These are phyloP conservation scores for Loriculus beryllinus DNA, from an alignment of 2,797 vertebrate genomes.

Conservation along the genomic window DNA sequence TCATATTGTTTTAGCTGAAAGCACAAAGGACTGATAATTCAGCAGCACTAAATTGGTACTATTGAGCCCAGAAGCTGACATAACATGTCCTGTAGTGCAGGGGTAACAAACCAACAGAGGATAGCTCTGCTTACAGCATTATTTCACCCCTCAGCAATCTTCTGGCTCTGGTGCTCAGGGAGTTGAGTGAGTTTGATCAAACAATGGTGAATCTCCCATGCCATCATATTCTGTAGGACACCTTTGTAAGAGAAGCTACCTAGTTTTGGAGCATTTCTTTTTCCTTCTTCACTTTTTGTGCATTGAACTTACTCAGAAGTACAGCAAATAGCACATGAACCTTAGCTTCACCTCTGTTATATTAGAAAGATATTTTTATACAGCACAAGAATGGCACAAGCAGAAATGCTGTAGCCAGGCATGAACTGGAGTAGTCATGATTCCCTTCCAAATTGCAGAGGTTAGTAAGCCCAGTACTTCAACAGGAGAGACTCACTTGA, in stretches of 20 bases:
- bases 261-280: background rate
- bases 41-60: background rate
- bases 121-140: background rate
- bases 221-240: background rate
- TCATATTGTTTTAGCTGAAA: background rate
- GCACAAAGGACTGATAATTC: background rate
- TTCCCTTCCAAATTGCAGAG: background rate
- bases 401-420: background rate
- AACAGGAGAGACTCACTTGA: background rate
- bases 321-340: background rate
- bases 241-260: background rate
- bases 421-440: background rate
- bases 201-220: background rate
- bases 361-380: background rate
- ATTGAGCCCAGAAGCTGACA: background rate
- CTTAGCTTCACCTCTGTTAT: background rate
- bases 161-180: background rate
- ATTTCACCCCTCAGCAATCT: background rate
- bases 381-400: background rate
- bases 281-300: background rate
- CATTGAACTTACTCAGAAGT: background rate
- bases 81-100: too few relatives aligned
- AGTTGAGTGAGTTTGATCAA: background rate
- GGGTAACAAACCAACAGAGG: background rate
- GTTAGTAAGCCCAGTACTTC: background rate